phyloP scores from a whole-genome alignment of 1,140 invertebrate genomes.

The Plodia interpunctella region DNA sequence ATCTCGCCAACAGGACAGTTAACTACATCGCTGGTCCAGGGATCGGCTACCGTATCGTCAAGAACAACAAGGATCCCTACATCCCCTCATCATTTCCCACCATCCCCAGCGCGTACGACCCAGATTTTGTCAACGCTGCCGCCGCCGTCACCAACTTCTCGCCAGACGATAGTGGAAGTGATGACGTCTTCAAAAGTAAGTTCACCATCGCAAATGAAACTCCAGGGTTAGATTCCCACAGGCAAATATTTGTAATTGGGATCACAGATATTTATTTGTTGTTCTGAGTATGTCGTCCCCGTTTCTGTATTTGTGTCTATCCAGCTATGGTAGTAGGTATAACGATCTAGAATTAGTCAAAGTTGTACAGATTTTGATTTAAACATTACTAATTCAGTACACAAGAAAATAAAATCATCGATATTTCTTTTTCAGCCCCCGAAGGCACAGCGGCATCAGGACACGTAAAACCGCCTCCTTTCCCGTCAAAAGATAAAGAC shows the following conservation, averaged over 20 bases:
- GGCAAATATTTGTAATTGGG: too few relatives aligned
- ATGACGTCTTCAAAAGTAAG: constrained; percentile 67
- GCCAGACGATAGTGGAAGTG: constrained; percentile 59
- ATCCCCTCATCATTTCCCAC: constrained; percentile 71
- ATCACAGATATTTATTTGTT: too few relatives aligned
- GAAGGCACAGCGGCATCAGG: constrained; percentile 76
- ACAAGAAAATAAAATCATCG: background rate
- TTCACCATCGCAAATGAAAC: background rate
- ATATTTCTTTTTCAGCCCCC: constrained; percentile 47
- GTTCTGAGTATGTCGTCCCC: too few relatives aligned
- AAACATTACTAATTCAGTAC: too few relatives aligned
- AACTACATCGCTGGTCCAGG: constrained; percentile 86
- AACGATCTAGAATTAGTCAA: too few relatives aligned
- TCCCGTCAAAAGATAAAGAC: constrained; percentile 49
- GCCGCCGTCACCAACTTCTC: constrained; percentile 39
- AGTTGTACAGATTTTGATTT: too few relatives aligned
- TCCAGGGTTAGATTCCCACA: background rate
- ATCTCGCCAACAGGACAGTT: constrained; percentile 72
- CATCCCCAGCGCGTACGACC: constrained; percentile 68
- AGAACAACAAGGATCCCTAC: constrained; percentile 79
- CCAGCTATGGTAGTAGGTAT: too few relatives aligned
- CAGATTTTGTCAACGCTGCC: constrained; percentile 61
- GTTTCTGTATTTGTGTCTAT: too few relatives aligned
- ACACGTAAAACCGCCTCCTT: constrained; percentile 67
- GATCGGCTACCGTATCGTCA: constrained; percentile 84